phyloP scores from a whole-genome alignment of 2,113 vertebrate genomes.

The Epinephelus cyanopodus region DNA sequence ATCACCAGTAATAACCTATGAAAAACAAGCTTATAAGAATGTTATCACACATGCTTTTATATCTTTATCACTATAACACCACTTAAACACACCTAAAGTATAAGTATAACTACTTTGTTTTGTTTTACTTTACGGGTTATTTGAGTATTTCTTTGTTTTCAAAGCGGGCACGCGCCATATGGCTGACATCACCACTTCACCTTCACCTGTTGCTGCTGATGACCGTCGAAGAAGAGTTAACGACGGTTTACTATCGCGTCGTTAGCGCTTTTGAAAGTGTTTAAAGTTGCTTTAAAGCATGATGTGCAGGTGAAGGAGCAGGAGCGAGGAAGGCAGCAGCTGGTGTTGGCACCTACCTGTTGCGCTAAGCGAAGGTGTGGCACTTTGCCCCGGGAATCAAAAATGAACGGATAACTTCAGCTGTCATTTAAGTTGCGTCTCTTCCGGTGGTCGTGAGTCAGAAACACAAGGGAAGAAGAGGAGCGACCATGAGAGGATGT shows the following conservation, averaged over 20 bases:
- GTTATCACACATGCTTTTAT: background rate
- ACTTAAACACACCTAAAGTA: fast-evolving
- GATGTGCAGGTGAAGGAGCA: fast-evolving
- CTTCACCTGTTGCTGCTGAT: conserved; percentile 30
- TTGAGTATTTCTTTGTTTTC: background rate
- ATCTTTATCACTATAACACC: background rate
- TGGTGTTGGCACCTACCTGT: conserved; percentile 77
- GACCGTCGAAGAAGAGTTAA: background rate
- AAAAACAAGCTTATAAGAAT: background rate
- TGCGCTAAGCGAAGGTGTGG: conserved; percentile 82
- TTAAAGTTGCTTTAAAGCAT: background rate
- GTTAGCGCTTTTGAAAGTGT: background rate
- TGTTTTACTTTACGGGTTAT: background rate
- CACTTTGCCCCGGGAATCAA: conserved; percentile 79
- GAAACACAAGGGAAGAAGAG: background rate
- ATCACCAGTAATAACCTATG: too few species aligned
- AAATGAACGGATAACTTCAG: conserved; percentile 69
- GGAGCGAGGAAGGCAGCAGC: fast-evolving
- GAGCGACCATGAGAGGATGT: background rate
- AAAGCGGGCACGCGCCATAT: conserved; percentile 40
- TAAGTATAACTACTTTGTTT: too few species aligned
- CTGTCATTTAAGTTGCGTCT: conserved; percentile 75
- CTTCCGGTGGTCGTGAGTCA: conserved; percentile 49
- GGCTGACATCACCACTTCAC: conserved; percentile 12
- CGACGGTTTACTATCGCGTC: background rate